Percentiles rank a stretch among this genome's conserved stretches.
Evolutionary conservation across 2,113 vertebrate genomes (phyloP).

Genomic region (Acanthochromis polyacanthus): DNA sequence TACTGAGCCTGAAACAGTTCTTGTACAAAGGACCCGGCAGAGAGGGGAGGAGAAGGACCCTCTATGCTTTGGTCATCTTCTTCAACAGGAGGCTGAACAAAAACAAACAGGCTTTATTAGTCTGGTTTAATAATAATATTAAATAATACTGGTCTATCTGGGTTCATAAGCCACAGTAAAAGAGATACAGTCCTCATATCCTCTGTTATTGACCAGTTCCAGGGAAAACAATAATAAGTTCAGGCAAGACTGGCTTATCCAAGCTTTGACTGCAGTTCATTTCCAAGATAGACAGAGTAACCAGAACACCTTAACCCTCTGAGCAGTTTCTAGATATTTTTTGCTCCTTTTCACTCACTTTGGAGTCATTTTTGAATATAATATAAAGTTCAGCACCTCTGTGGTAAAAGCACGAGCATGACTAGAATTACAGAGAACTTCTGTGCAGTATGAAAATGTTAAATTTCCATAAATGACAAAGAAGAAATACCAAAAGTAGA

Average conservation of each 20-base stretch:
- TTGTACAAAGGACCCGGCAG: slow-evolving; percentile 95
- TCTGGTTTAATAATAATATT: background rate
- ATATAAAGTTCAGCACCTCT: no score
- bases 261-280: background rate
- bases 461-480: no score
- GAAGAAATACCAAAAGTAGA: no score
- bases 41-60: slow-evolving; percentile 91
- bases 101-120: slow-evolving; percentile 40
- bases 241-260: background rate
- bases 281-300: background rate
- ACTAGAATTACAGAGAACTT: no score
- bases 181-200: background rate
- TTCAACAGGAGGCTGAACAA: slow-evolving; percentile 89
- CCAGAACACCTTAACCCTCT: background rate
- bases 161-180: background rate
- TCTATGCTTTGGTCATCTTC: slow-evolving; percentile 89
- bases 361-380: no score
- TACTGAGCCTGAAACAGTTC: slow-evolving; percentile 99
- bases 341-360: no score
- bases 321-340: background rate
- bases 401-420: no score
- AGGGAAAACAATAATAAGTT: slow-evolving; percentile 5
- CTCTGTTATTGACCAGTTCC: background rate
- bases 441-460: no score
- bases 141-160: slow-evolving; percentile 7